These are phyloP conservation scores for Thalassarche chlororhynchos DNA, from an alignment of 2,113 vertebrate genomes.

Conservation along the genomic window DNA sequence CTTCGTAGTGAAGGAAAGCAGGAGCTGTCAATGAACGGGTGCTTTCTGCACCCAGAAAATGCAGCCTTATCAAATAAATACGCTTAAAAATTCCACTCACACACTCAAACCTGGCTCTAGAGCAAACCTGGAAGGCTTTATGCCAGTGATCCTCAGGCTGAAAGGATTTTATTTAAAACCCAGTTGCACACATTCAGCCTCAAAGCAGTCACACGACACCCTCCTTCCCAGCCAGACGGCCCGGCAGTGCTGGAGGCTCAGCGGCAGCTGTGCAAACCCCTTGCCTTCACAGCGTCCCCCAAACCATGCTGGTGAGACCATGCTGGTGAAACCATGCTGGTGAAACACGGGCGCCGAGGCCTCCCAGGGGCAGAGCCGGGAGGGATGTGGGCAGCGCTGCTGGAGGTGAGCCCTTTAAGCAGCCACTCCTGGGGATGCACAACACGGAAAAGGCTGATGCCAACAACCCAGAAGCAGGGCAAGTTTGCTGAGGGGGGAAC, in stretches of 20 bases:
- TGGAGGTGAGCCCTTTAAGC: neutral
- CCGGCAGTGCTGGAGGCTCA: neutral
- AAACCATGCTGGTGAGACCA: neutral
- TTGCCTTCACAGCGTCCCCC: neutral
- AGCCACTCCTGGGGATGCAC: neutral
- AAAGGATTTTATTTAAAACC: neutral
- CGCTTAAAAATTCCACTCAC: neutral
- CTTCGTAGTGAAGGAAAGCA: rapidly evolving
- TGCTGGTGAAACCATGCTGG: neutral
- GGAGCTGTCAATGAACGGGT: rapidly evolving
- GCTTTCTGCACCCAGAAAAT: neutral
- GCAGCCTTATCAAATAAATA: neutral
- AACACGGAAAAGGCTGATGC: rapidly evolving
- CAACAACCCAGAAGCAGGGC: neutral
- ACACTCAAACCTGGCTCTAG: neutral
- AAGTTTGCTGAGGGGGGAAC: neutral
- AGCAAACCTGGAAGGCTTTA: neutral
- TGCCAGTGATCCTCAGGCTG: neutral
- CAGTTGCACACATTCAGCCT: neutral
- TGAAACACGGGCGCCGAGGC: rapidly evolving
- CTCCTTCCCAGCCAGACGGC: neutral
- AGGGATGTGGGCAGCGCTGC: neutral
- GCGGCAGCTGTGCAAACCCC: neutral
- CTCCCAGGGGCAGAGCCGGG: rapidly evolving
- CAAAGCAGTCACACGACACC: neutral